Conservation (phyloP, 2,113 vertebrate species). For the Myrmophylax atrothorax region DNA sequence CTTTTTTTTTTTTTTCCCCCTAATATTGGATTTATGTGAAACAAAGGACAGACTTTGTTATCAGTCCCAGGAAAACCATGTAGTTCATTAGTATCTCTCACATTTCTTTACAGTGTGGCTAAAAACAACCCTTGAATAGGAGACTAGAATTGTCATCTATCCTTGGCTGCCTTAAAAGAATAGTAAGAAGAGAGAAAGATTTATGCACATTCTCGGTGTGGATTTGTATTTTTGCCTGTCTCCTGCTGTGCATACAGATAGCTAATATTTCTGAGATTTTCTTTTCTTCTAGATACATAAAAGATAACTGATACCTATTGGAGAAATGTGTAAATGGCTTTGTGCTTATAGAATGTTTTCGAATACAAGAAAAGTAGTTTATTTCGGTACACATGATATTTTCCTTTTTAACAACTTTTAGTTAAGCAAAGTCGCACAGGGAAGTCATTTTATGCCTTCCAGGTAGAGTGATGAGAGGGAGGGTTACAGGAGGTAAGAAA, state of each 20-base stretch:
- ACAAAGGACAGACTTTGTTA: background rate
- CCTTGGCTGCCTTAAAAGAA: background rate
- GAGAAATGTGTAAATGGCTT: background rate
- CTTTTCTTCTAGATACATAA: background rate
- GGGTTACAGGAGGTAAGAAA: background rate
- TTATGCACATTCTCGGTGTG: background rate
- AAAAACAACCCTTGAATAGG: background rate
- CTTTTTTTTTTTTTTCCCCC: too few relatives aligned
- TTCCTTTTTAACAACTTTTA: background rate
- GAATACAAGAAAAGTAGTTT: background rate
- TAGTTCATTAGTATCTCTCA: background rate
- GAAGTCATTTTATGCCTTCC: background rate
- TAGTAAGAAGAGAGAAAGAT: background rate
- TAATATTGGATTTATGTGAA: background rate
- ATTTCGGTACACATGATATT: background rate
- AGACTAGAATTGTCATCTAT: background rate
- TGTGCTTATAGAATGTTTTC: background rate
- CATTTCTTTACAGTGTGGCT: background rate
- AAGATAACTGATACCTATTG: background rate
- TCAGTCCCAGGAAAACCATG: background rate
- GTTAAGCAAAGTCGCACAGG: background rate
- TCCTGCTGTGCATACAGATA: background rate
- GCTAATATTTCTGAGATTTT: background rate
- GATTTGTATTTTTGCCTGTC: background rate
- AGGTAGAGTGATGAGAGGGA: background rate